These are phyloP conservation scores for Plotosus lineatus DNA, from an alignment of 2,113 vertebrate species.

Conservation along the genomic window DNA sequence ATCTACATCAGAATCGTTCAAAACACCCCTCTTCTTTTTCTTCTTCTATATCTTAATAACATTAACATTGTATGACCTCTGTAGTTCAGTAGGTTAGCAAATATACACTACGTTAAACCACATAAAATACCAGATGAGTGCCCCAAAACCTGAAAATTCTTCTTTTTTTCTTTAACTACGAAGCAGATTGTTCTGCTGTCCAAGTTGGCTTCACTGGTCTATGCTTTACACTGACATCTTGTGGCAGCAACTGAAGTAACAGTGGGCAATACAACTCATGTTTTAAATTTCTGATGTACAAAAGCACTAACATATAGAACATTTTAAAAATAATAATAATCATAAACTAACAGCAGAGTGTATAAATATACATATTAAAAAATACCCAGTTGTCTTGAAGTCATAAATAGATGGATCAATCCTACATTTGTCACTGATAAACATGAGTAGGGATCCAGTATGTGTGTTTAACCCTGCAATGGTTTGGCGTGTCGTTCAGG, in stretches of 20 bases:
- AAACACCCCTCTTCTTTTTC: neutral
- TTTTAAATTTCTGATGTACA: neutral
- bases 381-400: neutral
- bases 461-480: too few species aligned
- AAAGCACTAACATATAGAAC: neutral
- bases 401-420: neutral
- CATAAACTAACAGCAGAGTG: neutral
- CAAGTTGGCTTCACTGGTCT: neutral
- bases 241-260: constrained; percentile 21
- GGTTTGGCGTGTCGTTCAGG: too few species aligned
- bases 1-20: too few species aligned
- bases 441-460: neutral
- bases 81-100: too few species aligned
- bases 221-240: constrained; percentile 44
- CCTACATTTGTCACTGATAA: neutral
- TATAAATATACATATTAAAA: neutral
- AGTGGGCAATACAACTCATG: neutral
- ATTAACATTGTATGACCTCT: neutral
- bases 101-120: neutral
- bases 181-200: neutral
- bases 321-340: too few species aligned
- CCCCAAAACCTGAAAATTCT: neutral
- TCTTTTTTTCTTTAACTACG: neutral
- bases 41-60: too few species aligned
- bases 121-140: neutral